A percentile compares a stretch with the other conserved stretches of the same genome.
Conservation (phyloP, 2,888 invertebrate genomes). For the Dendrolimus pini region DNA sequence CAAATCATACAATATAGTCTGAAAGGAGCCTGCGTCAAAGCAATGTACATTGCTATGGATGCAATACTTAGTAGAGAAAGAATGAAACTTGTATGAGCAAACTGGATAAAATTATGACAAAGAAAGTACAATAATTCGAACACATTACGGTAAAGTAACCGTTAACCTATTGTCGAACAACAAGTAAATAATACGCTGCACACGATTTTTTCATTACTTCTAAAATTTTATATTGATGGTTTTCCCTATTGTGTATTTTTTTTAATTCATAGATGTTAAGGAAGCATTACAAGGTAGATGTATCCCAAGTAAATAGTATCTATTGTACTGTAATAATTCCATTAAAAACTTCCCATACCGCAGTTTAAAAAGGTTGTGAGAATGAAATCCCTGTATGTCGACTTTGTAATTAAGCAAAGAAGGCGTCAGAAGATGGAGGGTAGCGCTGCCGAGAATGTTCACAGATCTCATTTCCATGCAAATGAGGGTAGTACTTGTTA, state of each 20-base stretch:
- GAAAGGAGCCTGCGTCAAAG: no score
- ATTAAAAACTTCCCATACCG: no score
- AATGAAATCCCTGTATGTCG: conserved; percentile 43
- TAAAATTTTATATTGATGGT: conserved; percentile 10
- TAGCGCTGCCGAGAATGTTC: conserved; percentile 56
- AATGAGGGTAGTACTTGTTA: conserved; percentile 63
- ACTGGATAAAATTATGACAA: background rate
- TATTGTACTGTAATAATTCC: no score
- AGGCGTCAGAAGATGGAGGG: conserved; percentile 62
- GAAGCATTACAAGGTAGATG: no score
- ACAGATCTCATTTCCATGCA: conserved; percentile 72
- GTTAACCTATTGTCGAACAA: background rate
- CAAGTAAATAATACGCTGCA: background rate
- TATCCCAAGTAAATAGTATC: no score
- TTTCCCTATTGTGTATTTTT: no score
- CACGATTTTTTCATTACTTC: background rate
- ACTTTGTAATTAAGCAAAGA: conserved; percentile 67
- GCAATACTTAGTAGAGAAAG: background rate
- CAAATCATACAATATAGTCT: no score
- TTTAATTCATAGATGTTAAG: no score
- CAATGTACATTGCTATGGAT: background rate
- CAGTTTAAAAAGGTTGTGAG: no score
- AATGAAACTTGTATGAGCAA: background rate
- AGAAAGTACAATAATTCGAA: background rate
- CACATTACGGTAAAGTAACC: background rate